A percentile compares a stretch with the other conserved stretches of the same genome.
These are phyloP conservation scores for Homarus americanus DNA, from an alignment of 1,140 invertebrate genomes.

Conservation along the genomic window DNA sequence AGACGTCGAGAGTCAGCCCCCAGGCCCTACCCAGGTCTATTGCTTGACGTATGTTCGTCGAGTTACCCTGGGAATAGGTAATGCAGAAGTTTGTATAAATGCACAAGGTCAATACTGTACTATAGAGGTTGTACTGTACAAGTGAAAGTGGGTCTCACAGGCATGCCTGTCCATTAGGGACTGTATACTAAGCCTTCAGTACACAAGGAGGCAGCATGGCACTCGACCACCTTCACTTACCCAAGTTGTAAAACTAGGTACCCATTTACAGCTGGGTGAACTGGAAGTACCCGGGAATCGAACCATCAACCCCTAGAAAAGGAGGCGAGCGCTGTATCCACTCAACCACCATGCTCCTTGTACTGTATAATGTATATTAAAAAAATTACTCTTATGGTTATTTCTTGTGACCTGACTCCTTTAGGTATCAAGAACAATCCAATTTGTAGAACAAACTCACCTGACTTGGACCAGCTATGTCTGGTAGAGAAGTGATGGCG, in stretches of 20 bases:
- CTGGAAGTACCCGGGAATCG: too few species aligned
- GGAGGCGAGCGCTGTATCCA: too few species aligned
- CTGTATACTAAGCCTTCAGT: too few species aligned
- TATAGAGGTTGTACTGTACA: not conserved
- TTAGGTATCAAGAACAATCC: too few species aligned
- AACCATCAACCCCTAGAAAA: too few species aligned
- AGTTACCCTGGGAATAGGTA: constrained; percentile 76
- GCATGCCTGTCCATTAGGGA: too few species aligned
- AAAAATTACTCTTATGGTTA: not conserved
- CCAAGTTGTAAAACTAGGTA: too few species aligned
- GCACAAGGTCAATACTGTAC: not conserved
- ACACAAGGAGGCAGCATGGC: too few species aligned
- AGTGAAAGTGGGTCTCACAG: not conserved
- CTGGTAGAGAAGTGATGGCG: constrained; percentile 38
- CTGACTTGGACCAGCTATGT: constrained; percentile 23
- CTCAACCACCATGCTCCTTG: too few species aligned
- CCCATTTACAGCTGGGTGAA: too few species aligned
- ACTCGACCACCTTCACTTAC: too few species aligned
- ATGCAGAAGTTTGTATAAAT: not conserved
- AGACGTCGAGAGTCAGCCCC: constrained; percentile 78
- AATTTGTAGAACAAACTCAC: not conserved
- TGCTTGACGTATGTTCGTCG: constrained; percentile 78
- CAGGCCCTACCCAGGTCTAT: constrained; percentile 78
- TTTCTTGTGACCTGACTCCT: not conserved
- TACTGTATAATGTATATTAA: not conserved